Conservation (phyloP, 1,140 invertebrate genomes). For the Calliphora vicina region DNA sequence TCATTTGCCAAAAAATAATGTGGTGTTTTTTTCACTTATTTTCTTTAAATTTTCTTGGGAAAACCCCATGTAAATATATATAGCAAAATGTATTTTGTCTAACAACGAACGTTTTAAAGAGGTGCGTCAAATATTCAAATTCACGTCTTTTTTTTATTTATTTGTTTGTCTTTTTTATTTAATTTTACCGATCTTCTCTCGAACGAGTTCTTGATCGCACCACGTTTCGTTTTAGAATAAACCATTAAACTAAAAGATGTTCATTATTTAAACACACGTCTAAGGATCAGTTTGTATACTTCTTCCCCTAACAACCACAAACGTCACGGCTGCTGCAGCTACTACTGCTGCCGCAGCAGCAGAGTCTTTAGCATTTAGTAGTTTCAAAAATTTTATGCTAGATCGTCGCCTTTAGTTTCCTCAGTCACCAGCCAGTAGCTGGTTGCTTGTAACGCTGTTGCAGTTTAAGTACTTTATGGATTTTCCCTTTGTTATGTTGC, state of each 20-base stretch:
- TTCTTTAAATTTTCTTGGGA: constrained; percentile 47
- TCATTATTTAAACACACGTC: constrained; percentile 53
- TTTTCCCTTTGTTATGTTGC: not conserved
- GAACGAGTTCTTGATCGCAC: constrained; percentile 52
- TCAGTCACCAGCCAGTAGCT: not conserved
- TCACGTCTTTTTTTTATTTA: constrained; percentile 19
- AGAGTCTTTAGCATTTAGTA: too few relatives aligned
- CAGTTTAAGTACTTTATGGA: not conserved
- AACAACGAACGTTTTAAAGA: not conserved
- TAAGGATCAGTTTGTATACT: constrained; percentile 17
- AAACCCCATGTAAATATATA: constrained; percentile 49
- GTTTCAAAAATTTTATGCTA: not conserved
- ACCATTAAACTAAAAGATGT: constrained; percentile 46
- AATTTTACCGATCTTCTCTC: constrained; percentile 7
- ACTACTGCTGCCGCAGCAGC: not conserved
- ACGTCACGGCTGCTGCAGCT: constrained; percentile 37
- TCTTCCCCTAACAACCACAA: not conserved
- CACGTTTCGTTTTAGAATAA: constrained; percentile 57
- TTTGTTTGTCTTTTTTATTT: constrained; percentile 22
- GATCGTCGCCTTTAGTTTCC: not conserved
- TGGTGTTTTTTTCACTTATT: not conserved
- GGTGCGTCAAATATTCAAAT: not conserved
- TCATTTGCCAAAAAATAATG: constrained; percentile 51
- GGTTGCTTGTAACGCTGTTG: not conserved
- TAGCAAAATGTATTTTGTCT: not conserved